These are phyloP conservation scores for Trinorchestia longiramus DNA, from an alignment of 1,140 invertebrate species.

Conservation along the genomic window DNA sequence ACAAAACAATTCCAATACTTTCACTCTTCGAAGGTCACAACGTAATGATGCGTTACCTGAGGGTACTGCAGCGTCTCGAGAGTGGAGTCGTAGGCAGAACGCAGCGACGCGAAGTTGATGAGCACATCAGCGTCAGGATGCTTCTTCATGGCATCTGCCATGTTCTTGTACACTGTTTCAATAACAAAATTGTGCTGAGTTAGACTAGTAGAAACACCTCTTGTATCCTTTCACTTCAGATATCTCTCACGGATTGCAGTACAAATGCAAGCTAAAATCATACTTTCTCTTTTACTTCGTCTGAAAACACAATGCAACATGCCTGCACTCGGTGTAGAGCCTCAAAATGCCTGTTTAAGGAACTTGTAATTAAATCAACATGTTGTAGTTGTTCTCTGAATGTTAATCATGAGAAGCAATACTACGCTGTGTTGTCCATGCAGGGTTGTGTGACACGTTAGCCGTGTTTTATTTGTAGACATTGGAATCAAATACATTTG, in stretches of 20 bases:
- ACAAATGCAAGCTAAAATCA: not conserved
- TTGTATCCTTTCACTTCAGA: not conserved
- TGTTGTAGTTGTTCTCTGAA: no score
- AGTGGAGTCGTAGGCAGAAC: conserved; percentile 97
- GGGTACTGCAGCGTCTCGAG: conserved; percentile 92
- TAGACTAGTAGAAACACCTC: not conserved
- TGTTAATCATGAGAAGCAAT: no score
- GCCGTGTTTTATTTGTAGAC: no score
- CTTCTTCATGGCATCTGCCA: conserved; percentile 95
- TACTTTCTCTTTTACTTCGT: not conserved
- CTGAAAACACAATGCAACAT: not conserved
- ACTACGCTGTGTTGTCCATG: no score
- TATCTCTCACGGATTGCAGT: not conserved
- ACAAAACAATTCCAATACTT: no score
- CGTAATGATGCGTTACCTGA: conserved; percentile 74
- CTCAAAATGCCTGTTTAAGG: no score
- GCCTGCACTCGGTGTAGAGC: no score
- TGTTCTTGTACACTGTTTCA: conserved; percentile 90
- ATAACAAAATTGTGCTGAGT: not conserved
- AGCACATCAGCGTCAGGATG: conserved; percentile 96
- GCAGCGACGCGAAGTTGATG: conserved; percentile 98
- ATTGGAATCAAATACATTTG: no score
- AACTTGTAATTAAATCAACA: no score
- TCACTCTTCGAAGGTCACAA: not conserved
- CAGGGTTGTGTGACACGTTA: no score